Evolutionary conservation across 2,797 vertebrate species (phyloP), one percentile per base, ranked within the genome.

Genomic region (Saxicola maurus): DNA sequence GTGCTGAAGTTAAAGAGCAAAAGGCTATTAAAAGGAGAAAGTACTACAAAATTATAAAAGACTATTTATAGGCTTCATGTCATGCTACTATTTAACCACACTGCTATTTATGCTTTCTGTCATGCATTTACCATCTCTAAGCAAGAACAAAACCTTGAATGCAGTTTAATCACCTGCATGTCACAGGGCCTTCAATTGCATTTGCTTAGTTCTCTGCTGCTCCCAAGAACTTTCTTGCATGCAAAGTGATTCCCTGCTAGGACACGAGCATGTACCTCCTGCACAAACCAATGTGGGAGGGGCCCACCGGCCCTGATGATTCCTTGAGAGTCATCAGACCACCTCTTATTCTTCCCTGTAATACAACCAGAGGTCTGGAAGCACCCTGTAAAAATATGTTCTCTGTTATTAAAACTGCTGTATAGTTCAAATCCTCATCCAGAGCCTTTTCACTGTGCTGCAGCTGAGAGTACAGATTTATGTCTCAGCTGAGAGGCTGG

Each of bases 291-390:
- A 2, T 5, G 48, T 0, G 0, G 13, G 43, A 66, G 62, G 12
- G 45, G 24, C 46, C 31, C 80, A 10, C 0, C 0, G 1, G 28
- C 38, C 20, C 42, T 18, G 23, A 51, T 0, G 0, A 38, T 17
- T 59, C 37, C 3, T 6, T 42, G 12, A 62, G 31, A 62, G 30
- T 28, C 57, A 66, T 24, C n/a, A 82, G 17, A 69, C n/a, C 21
- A 43, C 4, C 17, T 74, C 30, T 59, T 46, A 25, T 4, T 68
- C 38, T 42, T 51, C 51, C 51, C 15, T 33, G 6, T 20, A 65
- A 57, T 38, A 57, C 13, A 55, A 45, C 2, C 3, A 7, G 27
- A 61, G 21, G 17, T n/a, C 25, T 84, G 52, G 18, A 85, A 76
- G 5, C 15, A 35, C 7, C 15, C 10, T 43, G 18, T 31, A 67